phyloP scores from a whole-genome alignment of 2,113 vertebrate genomes.

The Carettochelys insculpta region DNA sequence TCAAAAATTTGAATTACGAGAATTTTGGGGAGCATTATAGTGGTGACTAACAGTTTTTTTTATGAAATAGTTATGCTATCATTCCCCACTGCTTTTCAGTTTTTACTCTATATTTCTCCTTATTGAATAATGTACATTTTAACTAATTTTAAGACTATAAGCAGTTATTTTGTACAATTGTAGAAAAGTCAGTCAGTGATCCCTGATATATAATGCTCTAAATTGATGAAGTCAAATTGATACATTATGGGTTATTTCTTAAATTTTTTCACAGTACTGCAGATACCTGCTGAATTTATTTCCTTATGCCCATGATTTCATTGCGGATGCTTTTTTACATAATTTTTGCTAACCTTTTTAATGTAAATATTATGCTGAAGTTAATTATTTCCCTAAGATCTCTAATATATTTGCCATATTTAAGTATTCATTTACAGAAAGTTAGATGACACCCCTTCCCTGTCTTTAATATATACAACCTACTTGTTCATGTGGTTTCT shows the following conservation, averaged over 20 bases:
- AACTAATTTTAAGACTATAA: background rate
- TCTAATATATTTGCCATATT: background rate
- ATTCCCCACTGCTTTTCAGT: rapidly evolving
- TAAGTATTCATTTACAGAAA: background rate
- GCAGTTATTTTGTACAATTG: background rate
- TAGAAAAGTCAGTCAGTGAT: background rate
- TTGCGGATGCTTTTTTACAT: background rate
- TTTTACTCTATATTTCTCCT: background rate
- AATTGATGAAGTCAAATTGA: background rate
- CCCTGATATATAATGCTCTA: background rate
- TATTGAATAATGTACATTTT: background rate
- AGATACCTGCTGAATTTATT: background rate
- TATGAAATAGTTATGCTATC: background rate
- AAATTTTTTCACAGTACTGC: background rate
- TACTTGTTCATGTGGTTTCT: constrained; percentile 8
- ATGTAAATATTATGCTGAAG: background rate
- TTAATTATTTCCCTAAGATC: background rate
- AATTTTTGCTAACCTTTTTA: constrained; percentile 10
- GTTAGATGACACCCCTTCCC: background rate
- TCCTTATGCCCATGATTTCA: constrained; percentile 14
- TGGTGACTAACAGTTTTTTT: background rate
- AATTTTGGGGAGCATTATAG: background rate
- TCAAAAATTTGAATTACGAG: background rate
- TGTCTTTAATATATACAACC: constrained; percentile 12
- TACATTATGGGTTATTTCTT: rapidly evolving